These are phyloP conservation scores for Calosoma granatense DNA, from an alignment of 1,140 invertebrate genomes.

Conservation along the genomic window DNA sequence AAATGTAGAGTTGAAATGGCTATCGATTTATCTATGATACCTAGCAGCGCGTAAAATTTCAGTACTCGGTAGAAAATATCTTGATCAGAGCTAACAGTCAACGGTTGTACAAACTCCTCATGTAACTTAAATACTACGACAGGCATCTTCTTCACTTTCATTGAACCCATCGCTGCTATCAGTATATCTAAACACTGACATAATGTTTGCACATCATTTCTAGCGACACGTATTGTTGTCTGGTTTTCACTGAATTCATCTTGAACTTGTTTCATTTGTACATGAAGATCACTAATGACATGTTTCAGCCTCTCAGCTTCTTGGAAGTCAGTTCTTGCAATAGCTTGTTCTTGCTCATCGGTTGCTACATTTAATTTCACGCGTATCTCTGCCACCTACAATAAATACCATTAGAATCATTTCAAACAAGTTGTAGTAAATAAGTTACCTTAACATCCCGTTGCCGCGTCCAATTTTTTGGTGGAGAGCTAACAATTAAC, in stretches of 20 bases:
- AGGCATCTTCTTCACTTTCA: not conserved
- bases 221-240: not conserved
- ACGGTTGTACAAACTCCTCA: not conserved
- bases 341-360: not conserved
- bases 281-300: not conserved
- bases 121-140: not conserved
- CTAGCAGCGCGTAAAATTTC: too few relatives aligned
- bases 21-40: too few relatives aligned
- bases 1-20: too few relatives aligned
- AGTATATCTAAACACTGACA: not conserved
- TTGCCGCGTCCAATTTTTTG: too few relatives aligned
- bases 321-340: not conserved
- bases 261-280: not conserved
- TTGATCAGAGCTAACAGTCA: not conserved
- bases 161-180: not conserved
- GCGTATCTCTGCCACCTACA: not conserved
- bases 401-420: too few relatives aligned
- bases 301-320: not conserved
- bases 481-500: too few relatives aligned
- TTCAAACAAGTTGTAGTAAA: too few relatives aligned
- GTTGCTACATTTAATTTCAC: not conserved
- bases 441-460: too few relatives aligned
- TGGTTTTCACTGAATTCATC: not conserved
- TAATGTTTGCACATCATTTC: not conserved
- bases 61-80: not conserved